Evolutionary conservation across 2,888 invertebrate species (phyloP).

Genomic region (Watsonalla binaria): DNA sequence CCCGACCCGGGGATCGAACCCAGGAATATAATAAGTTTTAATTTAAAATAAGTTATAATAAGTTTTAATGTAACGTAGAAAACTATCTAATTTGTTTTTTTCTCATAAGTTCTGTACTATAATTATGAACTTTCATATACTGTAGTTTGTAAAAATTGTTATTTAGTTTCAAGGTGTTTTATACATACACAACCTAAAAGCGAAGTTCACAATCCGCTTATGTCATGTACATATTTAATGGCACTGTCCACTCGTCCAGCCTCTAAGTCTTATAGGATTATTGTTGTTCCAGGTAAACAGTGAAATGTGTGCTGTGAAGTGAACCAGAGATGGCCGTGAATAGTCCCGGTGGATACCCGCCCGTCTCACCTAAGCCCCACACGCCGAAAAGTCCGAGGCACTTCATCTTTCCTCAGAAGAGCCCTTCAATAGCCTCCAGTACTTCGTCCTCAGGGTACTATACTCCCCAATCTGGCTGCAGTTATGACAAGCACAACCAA

Average conservation of each 20-base stretch:
- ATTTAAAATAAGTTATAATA: too few species aligned
- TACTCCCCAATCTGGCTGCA: conserved; percentile 75
- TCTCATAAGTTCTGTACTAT: too few species aligned
- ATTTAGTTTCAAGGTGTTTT: too few species aligned
- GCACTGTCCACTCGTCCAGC: not conserved
- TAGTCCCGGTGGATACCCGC: conserved; percentile 78
- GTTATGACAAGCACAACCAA: conserved; percentile 65
- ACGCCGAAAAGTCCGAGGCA: conserved; percentile 79
- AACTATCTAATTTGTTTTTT: too few species aligned
- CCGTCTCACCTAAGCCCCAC: conserved; percentile 75
- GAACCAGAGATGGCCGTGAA: conserved; percentile 74
- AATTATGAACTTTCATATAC: too few species aligned
- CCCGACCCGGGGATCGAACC: too few species aligned
- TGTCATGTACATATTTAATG: not conserved
- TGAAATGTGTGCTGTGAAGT: conserved; percentile 46
- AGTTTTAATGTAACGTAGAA: too few species aligned
- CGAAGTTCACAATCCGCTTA: not conserved
- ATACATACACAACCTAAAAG: too few species aligned
- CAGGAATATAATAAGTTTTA: too few species aligned
- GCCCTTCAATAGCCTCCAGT: conserved; percentile 73
- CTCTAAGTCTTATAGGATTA: conserved; percentile 3
- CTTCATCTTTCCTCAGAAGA: conserved; percentile 74
- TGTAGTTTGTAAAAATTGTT: too few species aligned
- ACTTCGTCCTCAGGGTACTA: conserved; percentile 78
- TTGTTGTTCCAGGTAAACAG: conserved; percentile 51